Percentiles rank a stretch among this genome's conserved stretches.
Evolutionary conservation across 2,797 vertebrate genomes (phyloP).

Genomic region (Poeciliopsis presidionis): DNA sequence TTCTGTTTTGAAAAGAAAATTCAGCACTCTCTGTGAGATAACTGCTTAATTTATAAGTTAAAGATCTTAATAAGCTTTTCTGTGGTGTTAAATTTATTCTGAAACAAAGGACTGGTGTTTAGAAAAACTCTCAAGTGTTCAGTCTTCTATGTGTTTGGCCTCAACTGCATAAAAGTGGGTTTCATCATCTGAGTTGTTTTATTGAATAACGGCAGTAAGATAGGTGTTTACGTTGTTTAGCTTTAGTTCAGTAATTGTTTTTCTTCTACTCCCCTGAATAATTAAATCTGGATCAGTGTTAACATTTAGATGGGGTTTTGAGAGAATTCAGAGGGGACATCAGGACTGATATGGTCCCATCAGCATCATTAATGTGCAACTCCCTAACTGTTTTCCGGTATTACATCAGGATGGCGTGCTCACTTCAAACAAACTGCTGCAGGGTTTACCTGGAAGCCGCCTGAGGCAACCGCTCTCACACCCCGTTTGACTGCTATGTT

Average conservation of each 20-base stretch:
- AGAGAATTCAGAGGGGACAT: slow-evolving; percentile 19
- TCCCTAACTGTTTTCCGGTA: slow-evolving; percentile 47
- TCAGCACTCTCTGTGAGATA: slow-evolving; percentile 21
- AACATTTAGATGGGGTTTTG: slow-evolving; percentile 42
- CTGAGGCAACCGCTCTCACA: slow-evolving; percentile 73
- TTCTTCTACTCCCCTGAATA: slow-evolving; percentile 46
- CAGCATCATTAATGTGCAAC: slow-evolving; percentile 53
- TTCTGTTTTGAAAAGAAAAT: slow-evolving; percentile 18
- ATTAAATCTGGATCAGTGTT: slow-evolving; percentile 29
- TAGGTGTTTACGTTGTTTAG: slow-evolving; percentile 39
- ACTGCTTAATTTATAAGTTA: slow-evolving; percentile 36
- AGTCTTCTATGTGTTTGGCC: slow-evolving; percentile 16
- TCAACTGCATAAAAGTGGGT: slow-evolving; percentile 39
- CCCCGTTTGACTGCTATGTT: slow-evolving; percentile 66
- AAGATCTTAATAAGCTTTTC: slow-evolving; percentile 18
- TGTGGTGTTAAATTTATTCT: background rate
- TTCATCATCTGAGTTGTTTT: slow-evolving; percentile 60
- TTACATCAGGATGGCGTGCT: slow-evolving; percentile 66
- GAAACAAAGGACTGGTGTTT: slow-evolving; percentile 15
- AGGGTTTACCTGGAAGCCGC: slow-evolving; percentile 75
- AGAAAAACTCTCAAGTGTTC: slow-evolving; percentile 7
- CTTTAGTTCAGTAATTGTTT: slow-evolving; percentile 56
- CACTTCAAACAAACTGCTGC: slow-evolving; percentile 70
- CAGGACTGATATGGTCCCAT: slow-evolving; percentile 37
- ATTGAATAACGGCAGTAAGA: slow-evolving; percentile 31